Base-by-base conservation (phyloP, 2,113 vertebrate genomes). In the Daboia siamensis region DNA sequence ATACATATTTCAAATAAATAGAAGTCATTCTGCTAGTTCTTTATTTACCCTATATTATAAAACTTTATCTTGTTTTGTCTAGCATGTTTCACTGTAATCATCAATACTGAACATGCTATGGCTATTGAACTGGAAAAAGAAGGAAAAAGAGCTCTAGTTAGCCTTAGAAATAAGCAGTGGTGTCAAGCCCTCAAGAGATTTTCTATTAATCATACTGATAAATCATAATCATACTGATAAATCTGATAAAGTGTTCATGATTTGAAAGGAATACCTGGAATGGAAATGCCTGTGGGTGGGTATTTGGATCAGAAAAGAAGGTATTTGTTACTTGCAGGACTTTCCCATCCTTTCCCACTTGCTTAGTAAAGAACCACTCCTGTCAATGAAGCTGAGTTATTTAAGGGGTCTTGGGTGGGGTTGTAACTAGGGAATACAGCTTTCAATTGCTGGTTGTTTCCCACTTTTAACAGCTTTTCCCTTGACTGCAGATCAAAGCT, bases 321-420 rank as follows among this genome's bases (percentile, higher is more conserved):
- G 4, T 33, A 39, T 93, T 90, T 44, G 51, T 44, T 57, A 86
- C 56, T 44, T 56, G 52, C 39, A 3, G 52, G n/a, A 54, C 7
- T 54, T 33, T 52, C 23, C 46, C 21, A 26, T 86, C 29, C 56
- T 52, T 48, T 92, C 51, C 69, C 44, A 59, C 46, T 69, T 52
- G 15, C n/a, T 39, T 48, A 61, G 46, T 48, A 48, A 92, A 85
- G 29, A 5, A 55, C 55, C 74, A 44, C 80, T 90, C 69, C 92
- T 92, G 56, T n/a, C 55, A 64, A 48, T 44, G n/a, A 33, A 90
- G 80, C 56, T 54, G 88, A 93, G 92, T 54, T 93, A 93, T 90
- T 90, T 93, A 86, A 39, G 88, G 92, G 92, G 88, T 86, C 92
- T 59, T 64, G 88, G 92, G 92, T 86, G 88, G 46, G 80, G 88